These are phyloP conservation scores for Meteorus sp. DNA, from an alignment of 1,140 invertebrate species.

Conservation along the genomic window DNA sequence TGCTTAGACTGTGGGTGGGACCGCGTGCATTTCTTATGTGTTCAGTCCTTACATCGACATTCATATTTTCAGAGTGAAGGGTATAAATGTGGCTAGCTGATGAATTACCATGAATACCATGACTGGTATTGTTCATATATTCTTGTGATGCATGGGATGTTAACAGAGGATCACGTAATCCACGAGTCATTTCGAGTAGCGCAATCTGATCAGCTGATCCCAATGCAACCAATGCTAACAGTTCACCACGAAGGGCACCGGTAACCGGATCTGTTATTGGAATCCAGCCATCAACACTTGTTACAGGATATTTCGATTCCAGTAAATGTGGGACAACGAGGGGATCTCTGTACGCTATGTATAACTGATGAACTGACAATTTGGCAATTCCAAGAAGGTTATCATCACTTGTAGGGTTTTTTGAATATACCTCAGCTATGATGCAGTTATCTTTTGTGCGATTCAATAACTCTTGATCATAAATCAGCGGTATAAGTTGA, in stretches of 20 bases:
- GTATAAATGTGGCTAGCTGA: background rate
- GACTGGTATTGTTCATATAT: no score
- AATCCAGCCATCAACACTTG: constrained; percentile 65
- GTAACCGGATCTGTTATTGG: constrained; percentile 56
- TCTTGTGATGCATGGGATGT: no score
- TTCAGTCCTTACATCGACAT: background rate
- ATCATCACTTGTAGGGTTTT: constrained; percentile 42
- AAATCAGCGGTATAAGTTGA: constrained; percentile 62
- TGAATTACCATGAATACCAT: constrained; percentile 3
- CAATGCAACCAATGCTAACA: constrained; percentile 62
- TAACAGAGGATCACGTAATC: constrained; percentile 49
- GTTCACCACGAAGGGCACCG: constrained; percentile 55
- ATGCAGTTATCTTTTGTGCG: constrained; percentile 63
- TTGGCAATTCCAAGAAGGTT: constrained; percentile 60
- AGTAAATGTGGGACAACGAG: constrained; percentile 60
- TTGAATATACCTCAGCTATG: constrained; percentile 61
- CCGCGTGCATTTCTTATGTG: background rate
- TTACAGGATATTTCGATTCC: constrained; percentile 60
- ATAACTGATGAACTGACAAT: constrained; percentile 64
- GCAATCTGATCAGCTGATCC: constrained; percentile 65
- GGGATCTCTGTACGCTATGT: constrained; percentile 63
- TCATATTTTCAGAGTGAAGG: no score
- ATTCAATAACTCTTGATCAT: constrained; percentile 60
- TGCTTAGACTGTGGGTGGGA: background rate
- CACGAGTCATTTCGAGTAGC: constrained; percentile 59